These are phyloP conservation scores for Lamellibrachia columna DNA, from an alignment of 2,888 invertebrate genomes.

Conservation along the genomic window DNA sequence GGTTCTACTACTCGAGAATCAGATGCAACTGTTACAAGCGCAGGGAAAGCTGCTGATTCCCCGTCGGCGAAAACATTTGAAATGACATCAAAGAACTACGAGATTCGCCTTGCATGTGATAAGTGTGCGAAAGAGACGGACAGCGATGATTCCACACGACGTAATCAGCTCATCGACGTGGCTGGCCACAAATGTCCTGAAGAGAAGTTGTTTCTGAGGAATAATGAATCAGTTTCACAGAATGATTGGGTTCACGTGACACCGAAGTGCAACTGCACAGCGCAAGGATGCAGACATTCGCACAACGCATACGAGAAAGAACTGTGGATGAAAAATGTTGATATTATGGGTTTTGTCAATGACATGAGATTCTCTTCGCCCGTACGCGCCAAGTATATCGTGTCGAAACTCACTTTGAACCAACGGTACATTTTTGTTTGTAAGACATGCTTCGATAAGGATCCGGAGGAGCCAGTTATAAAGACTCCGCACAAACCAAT, in stretches of 20 bases:
- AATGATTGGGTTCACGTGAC: not conserved
- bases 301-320: conserved; percentile 27
- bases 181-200: not conserved
- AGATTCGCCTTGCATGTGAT: not conserved
- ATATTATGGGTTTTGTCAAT: conserved; percentile 21
- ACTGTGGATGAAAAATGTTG: conserved; percentile 25
- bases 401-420: conserved; percentile 18
- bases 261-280: conserved; percentile 11
- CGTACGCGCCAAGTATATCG: conserved; percentile 18
- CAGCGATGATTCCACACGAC: not conserved
- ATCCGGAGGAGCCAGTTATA: not conserved
- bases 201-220: not conserved
- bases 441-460: conserved; percentile 24
- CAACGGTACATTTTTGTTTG: conserved; percentile 22
- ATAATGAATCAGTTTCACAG: not conserved
- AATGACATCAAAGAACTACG: not conserved
- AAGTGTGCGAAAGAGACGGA: not conserved
- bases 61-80: not conserved
- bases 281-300: conserved; percentile 24
- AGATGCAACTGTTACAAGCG: not conserved
- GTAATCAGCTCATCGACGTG: not conserved
- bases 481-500: conserved; percentile 27
- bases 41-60: not conserved
- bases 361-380: conserved; percentile 23
- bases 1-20: not conserved